Evolutionary conservation across 2,113 vertebrate genomes (phyloP), one percentile per base, ranked within the genome.

Genomic region (Gallinago media): DNA sequence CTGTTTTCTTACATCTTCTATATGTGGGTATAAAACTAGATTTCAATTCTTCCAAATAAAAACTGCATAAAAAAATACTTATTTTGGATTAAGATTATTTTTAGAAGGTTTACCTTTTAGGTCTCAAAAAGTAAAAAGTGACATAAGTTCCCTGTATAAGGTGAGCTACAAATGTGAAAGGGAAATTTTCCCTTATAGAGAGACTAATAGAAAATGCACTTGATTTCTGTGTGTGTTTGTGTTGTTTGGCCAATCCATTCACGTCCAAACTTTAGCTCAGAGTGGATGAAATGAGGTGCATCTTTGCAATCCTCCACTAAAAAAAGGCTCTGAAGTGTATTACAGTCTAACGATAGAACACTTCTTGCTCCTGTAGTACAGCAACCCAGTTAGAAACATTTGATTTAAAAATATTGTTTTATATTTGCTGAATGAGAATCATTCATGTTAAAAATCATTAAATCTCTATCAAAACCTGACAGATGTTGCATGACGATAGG

Each of bases 221-320:
- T 25, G 12, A 40, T 42, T 75, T 12, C 15, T 50, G 13, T 32
- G 8, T 26, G 13, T 1, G 0, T 18, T 49, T 40, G 12, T 1
- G 0, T 11, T 34, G 32, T 40, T 40, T 77, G 58, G 21, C 54
- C 38, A 16, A 1, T 72, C 26, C 14, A 12, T 67, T 83, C 74
- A 29, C 50, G 38, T 29, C 31, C 62, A 36, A 40, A 31, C 31
- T 31, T 61, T 47, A 67, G 49, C 56, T 55, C 25, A 14, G 49
- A 32, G 36, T 52, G 38, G 58, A 58, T 47, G 70, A 40, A 50
- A 42, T 17, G 31, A 76, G 36, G 19, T n/a, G 29, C 15, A 23
- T 38, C 54, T 76, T 67, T 72, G 47, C 42, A 29, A 34, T n/a
- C 32, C 12, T 34, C 22, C 54, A 25, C 47, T 25, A 56, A 46